A percentile compares a stretch with the other conserved stretches of the same genome.
These are phyloP conservation scores for Dicranocentrus wangi DNA, from an alignment of 2,888 invertebrate genomes.

Conservation along the genomic window DNA sequence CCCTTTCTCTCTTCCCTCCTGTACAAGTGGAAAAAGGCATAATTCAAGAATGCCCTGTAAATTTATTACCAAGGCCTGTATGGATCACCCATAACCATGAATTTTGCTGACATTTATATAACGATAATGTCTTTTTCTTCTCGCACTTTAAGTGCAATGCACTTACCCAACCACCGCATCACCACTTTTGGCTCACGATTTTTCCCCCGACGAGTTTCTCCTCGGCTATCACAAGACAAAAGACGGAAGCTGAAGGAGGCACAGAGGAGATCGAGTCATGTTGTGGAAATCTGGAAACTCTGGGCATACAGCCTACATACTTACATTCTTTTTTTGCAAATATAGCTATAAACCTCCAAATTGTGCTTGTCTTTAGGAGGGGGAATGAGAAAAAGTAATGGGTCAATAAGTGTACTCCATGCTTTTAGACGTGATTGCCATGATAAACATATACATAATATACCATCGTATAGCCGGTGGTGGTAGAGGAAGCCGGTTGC, in stretches of 20 bases:
- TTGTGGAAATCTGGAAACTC: neutral
- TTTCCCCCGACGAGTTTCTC: neutral
- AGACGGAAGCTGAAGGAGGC: neutral
- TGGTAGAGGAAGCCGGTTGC: slow-evolving; percentile 20
- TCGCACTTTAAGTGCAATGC: slow-evolving; percentile 65
- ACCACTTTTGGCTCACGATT: slow-evolving; percentile 36
- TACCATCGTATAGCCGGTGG: slow-evolving; percentile 1
- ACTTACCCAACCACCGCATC: slow-evolving; percentile 54
- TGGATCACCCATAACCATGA: slow-evolving; percentile 70
- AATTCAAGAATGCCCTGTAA: slow-evolving; percentile 24
- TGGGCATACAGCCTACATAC: neutral
- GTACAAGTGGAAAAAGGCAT: slow-evolving; percentile 17
- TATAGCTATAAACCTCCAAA: no score
- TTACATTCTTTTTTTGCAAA: neutral
- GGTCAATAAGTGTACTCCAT: slow-evolving; percentile 24
- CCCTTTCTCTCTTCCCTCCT: neutral
- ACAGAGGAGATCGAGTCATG: neutral
- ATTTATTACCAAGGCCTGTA: slow-evolving; percentile 62
- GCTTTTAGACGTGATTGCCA: slow-evolving; percentile 26
- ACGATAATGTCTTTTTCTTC: slow-evolving; percentile 67
- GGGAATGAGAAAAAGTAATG: slow-evolving; percentile 18
- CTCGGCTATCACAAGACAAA: slow-evolving; percentile 1
- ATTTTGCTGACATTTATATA: slow-evolving; percentile 71
- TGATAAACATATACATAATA: neutral
- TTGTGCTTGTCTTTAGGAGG: neutral